Conservation (phyloP, 2,113 vertebrate species). For the Phaethon lepturus region DNA sequence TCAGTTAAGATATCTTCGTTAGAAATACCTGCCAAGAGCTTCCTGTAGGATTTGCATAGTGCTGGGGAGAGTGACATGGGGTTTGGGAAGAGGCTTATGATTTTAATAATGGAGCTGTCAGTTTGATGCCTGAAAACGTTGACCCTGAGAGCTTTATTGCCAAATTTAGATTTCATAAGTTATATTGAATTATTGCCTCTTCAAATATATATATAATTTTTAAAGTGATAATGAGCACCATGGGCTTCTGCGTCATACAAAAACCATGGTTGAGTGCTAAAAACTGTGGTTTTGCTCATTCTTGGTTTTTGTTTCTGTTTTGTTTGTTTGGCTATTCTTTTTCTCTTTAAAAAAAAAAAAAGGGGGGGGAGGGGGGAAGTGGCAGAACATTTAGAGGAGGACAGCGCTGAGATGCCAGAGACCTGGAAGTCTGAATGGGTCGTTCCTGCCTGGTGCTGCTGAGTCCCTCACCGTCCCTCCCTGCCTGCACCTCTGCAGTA, state of each 20-base stretch:
- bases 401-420: not conserved
- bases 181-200: conserved; percentile 41
- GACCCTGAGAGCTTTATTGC: conserved; percentile 36
- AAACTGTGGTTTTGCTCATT: not conserved
- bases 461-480: not conserved
- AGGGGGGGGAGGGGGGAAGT: too few species aligned
- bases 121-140: conserved; percentile 34
- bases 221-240: not conserved
- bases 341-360: not conserved
- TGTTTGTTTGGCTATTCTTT: not conserved
- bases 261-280: not conserved
- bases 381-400: not conserved
- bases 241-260: not conserved
- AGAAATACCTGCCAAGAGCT: conserved; percentile 17
- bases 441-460: not conserved
- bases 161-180: conserved; percentile 40
- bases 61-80: not conserved
- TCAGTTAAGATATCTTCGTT: conserved; percentile 27
- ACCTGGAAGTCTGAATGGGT: not conserved
- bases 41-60: not conserved
- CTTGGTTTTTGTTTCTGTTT: not conserved
- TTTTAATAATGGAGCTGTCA: conserved; percentile 68
- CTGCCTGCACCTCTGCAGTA: not conserved
- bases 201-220: not conserved
- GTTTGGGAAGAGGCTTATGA: conserved; percentile 19